Evolutionary conservation across 2,113 vertebrate genomes (phyloP).

Genomic region (Leiothrix lutea): DNA sequence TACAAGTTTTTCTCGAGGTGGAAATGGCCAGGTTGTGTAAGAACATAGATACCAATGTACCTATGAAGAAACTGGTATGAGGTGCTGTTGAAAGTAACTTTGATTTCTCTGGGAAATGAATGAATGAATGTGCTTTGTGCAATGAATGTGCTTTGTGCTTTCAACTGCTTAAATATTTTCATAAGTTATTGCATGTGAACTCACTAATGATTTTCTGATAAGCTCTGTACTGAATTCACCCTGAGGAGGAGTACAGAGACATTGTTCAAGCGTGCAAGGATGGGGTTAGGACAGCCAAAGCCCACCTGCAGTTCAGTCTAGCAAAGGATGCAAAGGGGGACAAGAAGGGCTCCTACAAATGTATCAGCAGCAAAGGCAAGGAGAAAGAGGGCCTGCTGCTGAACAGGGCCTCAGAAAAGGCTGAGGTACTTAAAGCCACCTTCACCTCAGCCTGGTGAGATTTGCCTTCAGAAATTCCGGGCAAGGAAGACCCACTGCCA

Average conservation of each 20-base stretch:
- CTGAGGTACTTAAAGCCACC: neutral
- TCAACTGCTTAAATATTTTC: neutral
- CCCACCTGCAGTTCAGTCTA: neutral
- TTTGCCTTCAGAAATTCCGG: neutral
- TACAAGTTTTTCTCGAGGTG: neutral
- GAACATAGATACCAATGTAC: neutral
- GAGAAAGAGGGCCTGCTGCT: neutral
- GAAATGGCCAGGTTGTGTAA: neutral
- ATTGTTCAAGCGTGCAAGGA: rapidly evolving
- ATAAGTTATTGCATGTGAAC: neutral
- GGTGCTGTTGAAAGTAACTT: neutral
- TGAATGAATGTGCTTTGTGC: neutral
- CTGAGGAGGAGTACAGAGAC: neutral
- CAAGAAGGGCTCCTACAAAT: neutral
- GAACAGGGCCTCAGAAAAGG: neutral
- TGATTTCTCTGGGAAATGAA: neutral
- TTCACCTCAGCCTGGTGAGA: neutral
- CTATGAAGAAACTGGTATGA: neutral
- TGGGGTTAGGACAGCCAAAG: neutral
- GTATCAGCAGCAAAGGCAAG: neutral
- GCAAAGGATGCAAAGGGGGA: rapidly evolving
- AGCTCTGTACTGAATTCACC: neutral
- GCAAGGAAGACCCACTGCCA: neutral
- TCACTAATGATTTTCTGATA: neutral
- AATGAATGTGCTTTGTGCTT: neutral